Percentiles rank a stretch among this genome's conserved stretches.
These are phyloP conservation scores for Lucilia cuprina DNA, from an alignment of 1,140 invertebrate genomes.

Conservation along the genomic window DNA sequence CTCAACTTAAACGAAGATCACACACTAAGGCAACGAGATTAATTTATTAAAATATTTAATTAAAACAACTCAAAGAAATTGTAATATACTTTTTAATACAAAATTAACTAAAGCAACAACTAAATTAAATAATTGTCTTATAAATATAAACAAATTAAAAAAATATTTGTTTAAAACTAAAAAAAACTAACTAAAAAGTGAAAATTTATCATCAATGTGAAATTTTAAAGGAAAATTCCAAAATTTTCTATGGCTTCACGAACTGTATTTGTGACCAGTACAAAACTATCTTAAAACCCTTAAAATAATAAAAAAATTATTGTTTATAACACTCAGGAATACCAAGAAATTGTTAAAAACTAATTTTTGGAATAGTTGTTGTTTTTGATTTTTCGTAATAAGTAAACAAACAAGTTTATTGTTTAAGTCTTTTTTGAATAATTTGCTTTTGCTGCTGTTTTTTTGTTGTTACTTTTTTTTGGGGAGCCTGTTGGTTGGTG, in stretches of 20 bases:
- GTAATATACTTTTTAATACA: not conserved
- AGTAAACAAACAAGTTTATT: conserved; percentile 17
- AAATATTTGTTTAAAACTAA: not conserved
- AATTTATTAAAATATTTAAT: not conserved
- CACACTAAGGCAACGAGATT: not conserved
- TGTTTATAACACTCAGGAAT: not conserved
- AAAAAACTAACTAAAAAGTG: not conserved
- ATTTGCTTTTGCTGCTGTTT: not conserved
- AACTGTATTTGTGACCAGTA: not conserved
- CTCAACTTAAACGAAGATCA: not conserved
- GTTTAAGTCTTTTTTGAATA: conserved; percentile 6
- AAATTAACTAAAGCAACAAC: not conserved
- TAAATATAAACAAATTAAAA: not conserved
- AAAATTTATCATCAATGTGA: not conserved
- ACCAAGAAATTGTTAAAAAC: not conserved
- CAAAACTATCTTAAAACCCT: not conserved
- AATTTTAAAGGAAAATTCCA: not conserved
- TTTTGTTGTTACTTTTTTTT: not conserved
- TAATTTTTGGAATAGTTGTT: not conserved
- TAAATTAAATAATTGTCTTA: not conserved
- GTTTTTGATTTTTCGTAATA: not conserved
- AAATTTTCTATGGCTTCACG: conserved; percentile 10
- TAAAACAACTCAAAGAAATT: not conserved
- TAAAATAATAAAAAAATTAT: not conserved
- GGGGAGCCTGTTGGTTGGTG: not conserved